Conservation (phyloP, 2,888 invertebrate species). For the Heliconius aoede region DNA sequence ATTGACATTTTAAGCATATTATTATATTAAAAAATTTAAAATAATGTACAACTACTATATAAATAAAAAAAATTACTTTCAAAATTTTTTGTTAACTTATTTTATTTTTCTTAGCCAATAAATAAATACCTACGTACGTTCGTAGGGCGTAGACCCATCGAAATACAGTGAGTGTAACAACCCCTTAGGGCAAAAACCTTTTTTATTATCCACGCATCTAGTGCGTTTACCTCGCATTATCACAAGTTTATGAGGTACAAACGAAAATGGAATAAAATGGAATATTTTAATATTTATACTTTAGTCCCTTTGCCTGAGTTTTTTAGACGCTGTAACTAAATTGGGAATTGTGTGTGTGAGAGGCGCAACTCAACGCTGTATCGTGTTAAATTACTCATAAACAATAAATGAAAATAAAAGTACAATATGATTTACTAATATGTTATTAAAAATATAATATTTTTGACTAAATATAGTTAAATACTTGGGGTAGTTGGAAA, state of each 20-base stretch:
- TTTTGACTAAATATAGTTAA: too few species aligned
- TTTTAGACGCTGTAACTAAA: too few species aligned
- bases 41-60: background rate
- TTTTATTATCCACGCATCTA: constrained; percentile 38
- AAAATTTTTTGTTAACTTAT: background rate
- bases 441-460: too few species aligned
- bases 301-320: background rate
- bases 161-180: constrained; percentile 39
- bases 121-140: constrained; percentile 22
- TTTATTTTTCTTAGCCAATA: constrained; percentile 21
- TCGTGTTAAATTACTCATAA: too few species aligned
- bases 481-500: too few species aligned
- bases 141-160: constrained; percentile 36
- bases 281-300: background rate
- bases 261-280: constrained; percentile 7
- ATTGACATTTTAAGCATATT: too few species aligned
- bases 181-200: constrained; percentile 42
- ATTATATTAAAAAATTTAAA: too few species aligned
- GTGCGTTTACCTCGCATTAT: constrained; percentile 42
- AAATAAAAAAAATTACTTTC: background rate
- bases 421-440: too few species aligned
- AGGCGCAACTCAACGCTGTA: too few species aligned
- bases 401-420: too few species aligned
- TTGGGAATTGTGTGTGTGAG: too few species aligned
- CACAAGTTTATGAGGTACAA: constrained; percentile 22